These are phyloP conservation scores for Rhipidura dahli DNA, from an alignment of 2,113 vertebrate genomes.

Conservation along the genomic window DNA sequence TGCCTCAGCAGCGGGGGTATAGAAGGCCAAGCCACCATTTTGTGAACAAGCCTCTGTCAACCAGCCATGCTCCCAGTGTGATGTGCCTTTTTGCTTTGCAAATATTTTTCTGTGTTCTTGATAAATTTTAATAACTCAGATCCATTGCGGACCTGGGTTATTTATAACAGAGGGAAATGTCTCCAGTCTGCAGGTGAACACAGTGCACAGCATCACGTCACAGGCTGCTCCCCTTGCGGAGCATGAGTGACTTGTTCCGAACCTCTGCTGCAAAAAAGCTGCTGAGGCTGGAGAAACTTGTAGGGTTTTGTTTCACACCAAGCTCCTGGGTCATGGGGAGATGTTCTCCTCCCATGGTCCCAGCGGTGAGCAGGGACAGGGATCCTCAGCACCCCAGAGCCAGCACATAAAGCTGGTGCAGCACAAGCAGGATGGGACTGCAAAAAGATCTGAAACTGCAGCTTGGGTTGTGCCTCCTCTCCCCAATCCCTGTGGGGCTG, in stretches of 20 bases:
- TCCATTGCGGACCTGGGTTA: no score
- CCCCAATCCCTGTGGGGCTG: not conserved
- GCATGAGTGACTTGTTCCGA: not conserved
- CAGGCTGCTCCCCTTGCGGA: not conserved
- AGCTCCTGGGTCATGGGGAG: not conserved
- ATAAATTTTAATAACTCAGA: no score
- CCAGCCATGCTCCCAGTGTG: no score
- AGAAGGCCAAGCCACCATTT: no score
- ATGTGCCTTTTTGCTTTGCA: no score
- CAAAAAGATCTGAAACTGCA: not conserved
- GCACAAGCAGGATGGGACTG: not conserved
- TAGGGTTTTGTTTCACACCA: not conserved
- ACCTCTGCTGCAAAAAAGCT: not conserved
- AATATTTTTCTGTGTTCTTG: no score
- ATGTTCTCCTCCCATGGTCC: fast-evolving
- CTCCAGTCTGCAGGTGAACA: not conserved
- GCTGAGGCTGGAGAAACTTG: not conserved
- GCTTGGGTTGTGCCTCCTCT: not conserved
- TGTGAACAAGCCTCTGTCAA: no score
- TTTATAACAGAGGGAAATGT: not conserved
- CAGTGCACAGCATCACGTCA: fast-evolving
- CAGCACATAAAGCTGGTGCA: not conserved
- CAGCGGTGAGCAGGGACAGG: not conserved
- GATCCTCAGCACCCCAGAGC: not conserved
- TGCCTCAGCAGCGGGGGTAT: no score